Percentiles rank a stretch among this genome's conserved stretches.
Conservation (phyloP, 2,797 vertebrate genomes). For the Labeo calbasu region DNA sequence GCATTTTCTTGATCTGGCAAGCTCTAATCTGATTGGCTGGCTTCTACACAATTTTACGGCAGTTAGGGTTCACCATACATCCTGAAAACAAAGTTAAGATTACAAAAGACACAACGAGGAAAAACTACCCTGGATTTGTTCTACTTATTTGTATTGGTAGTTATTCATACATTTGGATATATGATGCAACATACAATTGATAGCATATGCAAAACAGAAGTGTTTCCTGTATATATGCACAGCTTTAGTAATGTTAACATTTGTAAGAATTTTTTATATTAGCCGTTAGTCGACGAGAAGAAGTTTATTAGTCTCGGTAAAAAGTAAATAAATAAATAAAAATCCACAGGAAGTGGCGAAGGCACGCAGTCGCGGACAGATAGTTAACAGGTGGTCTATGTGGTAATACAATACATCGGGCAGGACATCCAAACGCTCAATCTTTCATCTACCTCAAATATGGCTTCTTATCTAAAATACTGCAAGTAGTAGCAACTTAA, state of each 20-base stretch:
- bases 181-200: not conserved
- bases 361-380: no score
- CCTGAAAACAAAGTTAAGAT: slow-evolving; percentile 15
- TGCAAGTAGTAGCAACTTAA: no score
- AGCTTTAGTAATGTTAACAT: not conserved
- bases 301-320: no score
- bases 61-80: not conserved
- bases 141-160: not conserved
- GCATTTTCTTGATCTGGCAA: slow-evolving; percentile 28
- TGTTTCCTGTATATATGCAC: not conserved
- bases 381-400: no score
- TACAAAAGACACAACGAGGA: not conserved
- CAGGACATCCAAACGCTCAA: no score
- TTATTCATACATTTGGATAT: not conserved
- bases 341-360: no score
- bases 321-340: no score
- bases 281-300: not conserved
- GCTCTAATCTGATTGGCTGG: slow-evolving; percentile 22
- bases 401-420: no score
- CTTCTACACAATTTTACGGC: not conserved
- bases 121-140: not conserved
- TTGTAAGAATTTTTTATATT: not conserved
- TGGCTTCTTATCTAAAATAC: no score
- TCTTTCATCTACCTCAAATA: no score
- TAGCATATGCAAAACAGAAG: not conserved